A percentile compares a stretch with the other conserved stretches of the same genome.
These are phyloP conservation scores for Platysteira castanea DNA, from an alignment of 2,113 vertebrate species.

Conservation along the genomic window DNA sequence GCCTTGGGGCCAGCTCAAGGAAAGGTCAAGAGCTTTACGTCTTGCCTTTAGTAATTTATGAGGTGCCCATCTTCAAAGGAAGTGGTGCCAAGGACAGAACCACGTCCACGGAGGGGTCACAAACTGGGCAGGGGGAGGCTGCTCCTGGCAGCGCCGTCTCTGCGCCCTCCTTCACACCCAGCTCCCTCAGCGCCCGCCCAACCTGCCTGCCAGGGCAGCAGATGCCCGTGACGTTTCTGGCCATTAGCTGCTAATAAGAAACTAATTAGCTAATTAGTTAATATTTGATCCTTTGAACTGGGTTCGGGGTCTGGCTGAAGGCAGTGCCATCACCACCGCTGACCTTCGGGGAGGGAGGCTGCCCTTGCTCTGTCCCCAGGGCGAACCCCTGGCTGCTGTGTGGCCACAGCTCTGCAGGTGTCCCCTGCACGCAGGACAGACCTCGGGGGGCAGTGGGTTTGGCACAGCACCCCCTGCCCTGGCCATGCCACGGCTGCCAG, in stretches of 20 bases:
- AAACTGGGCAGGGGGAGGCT: not conserved
- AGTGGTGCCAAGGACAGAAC: accelerated
- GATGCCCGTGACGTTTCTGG: not conserved
- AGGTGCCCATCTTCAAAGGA: not conserved
- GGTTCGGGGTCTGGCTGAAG: not conserved
- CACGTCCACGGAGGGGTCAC: not conserved
- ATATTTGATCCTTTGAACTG: not conserved
- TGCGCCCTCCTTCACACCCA: accelerated
- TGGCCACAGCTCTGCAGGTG: not conserved
- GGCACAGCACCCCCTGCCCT: not conserved
- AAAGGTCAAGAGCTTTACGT: not conserved
- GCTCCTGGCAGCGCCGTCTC: not conserved
- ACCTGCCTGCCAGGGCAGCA: not conserved
- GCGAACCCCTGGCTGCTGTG: accelerated
- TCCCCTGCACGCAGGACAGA: not conserved
- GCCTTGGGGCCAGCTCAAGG: not conserved
- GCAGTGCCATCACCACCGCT: not conserved
- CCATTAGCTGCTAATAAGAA: not conserved
- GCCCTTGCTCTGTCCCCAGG: accelerated
- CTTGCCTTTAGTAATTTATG: not conserved
- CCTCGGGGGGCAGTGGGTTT: too few relatives aligned
- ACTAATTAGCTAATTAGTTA: not conserved
- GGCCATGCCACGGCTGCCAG: not conserved
- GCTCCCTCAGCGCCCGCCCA: not conserved
- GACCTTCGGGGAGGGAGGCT: accelerated